Evolutionary conservation across 2,797 vertebrate species (phyloP).

Genomic region (Pseudocheirus occidentalis): DNA sequence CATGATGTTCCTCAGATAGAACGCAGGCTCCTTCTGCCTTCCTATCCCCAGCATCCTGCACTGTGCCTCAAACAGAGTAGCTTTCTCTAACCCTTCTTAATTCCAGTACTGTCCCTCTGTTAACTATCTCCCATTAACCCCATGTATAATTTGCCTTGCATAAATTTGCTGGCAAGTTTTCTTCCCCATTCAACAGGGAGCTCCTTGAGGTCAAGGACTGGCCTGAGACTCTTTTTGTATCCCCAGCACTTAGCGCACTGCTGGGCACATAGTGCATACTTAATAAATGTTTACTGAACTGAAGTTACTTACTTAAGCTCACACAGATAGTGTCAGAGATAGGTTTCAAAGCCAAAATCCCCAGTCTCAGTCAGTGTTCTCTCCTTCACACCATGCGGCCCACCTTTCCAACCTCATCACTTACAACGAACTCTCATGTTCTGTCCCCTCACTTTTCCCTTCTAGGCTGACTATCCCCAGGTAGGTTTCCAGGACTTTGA

Average conservation of each 20-base stretch:
- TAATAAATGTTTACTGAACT: background rate
- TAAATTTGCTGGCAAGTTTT: background rate
- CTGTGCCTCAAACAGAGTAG: background rate
- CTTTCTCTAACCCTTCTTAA: background rate
- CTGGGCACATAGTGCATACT: background rate
- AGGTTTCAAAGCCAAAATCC: background rate
- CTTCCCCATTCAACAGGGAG: background rate
- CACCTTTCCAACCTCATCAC: background rate
- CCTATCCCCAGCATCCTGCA: background rate
- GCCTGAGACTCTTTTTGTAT: background rate
- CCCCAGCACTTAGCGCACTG: background rate
- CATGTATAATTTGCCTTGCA: background rate
- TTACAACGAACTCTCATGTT: background rate
- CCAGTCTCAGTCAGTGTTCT: background rate
- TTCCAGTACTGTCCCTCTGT: background rate
- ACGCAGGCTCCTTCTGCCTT: background rate
- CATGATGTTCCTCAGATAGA: background rate
- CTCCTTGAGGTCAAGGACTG: background rate
- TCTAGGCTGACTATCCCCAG: background rate
- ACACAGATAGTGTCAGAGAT: background rate
- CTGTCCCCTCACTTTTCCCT: background rate
- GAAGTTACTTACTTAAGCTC: background rate
- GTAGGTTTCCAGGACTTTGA: background rate
- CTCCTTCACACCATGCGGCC: background rate
- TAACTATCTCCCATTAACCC: background rate